Evolutionary conservation across 2,888 invertebrate species (phyloP).

Genomic region (Heliconius aoede): DNA sequence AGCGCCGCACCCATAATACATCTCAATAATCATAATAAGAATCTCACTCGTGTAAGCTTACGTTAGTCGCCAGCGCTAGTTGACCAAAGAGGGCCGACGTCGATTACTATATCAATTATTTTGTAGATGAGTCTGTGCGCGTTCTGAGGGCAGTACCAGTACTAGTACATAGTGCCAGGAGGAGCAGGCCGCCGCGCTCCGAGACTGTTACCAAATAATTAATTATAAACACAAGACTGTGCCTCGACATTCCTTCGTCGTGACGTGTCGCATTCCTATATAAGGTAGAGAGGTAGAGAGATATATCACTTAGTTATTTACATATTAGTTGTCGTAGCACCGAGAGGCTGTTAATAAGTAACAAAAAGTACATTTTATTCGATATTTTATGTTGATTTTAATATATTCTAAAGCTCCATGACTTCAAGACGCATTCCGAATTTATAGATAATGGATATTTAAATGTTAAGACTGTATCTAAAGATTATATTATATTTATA

Average conservation of each 20-base stretch:
- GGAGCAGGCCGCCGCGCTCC: slow-evolving; percentile 7
- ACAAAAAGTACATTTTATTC: slow-evolving; percentile 31
- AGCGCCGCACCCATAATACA: slow-evolving; percentile 51
- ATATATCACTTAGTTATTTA: too few relatives aligned
- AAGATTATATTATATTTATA: slow-evolving; percentile 21
- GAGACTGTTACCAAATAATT: slow-evolving; percentile 63
- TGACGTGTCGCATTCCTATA: slow-evolving; percentile 41
- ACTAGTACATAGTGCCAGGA: slow-evolving; percentile 7
- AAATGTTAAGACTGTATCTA: slow-evolving; percentile 35
- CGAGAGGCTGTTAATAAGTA: slow-evolving; percentile 32
- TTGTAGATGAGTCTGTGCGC: too few relatives aligned
- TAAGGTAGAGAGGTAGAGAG: slow-evolving; percentile 31
- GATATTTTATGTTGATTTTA: slow-evolving; percentile 38
- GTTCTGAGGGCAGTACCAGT: slow-evolving; percentile 17
- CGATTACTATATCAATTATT: slow-evolving; percentile 16
- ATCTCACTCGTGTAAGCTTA: slow-evolving; percentile 65
- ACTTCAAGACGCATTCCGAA: slow-evolving; percentile 76
- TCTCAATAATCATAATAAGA: slow-evolving; percentile 50
- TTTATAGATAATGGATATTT: slow-evolving; percentile 50
- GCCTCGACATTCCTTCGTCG: slow-evolving; percentile 56
- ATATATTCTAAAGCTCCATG: slow-evolving; percentile 64
- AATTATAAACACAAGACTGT: slow-evolving; percentile 63
- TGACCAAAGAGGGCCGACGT: slow-evolving; percentile 56
- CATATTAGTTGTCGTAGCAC: slow-evolving; percentile 5
- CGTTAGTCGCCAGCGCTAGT: slow-evolving; percentile 55